Percentiles rank a stretch among this genome's conserved stretches.
These are phyloP conservation scores for Odontesthes bonariensis DNA, from an alignment of 2,113 vertebrate genomes.

Conservation along the genomic window DNA sequence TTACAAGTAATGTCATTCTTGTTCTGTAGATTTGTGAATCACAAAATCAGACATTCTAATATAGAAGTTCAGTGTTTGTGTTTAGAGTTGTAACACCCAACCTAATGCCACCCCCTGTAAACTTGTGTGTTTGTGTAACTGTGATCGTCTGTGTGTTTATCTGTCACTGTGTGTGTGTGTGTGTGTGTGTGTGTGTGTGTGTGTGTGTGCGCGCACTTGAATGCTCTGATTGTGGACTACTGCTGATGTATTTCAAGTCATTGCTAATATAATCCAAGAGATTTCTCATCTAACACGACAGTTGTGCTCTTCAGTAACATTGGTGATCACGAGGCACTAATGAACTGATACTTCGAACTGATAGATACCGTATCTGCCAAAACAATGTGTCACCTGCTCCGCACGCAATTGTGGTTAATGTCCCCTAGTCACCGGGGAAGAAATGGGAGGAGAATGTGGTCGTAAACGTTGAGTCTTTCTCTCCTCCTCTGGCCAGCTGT, in stretches of 20 bases:
- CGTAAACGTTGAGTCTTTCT: conserved; percentile 16
- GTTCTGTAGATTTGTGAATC: conserved; percentile 27
- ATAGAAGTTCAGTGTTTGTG: conserved; percentile 29
- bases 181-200: conserved; percentile 35
- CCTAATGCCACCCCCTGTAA: conserved; percentile 38
- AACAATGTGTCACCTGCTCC: background rate
- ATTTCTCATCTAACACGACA: conserved; percentile 46
- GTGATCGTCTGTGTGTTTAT: conserved; percentile 29
- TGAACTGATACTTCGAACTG: conserved; percentile 17
- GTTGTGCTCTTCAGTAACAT: conserved; percentile 26
- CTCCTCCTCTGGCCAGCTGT: conserved; percentile 83
- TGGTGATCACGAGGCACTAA: conserved; percentile 29
- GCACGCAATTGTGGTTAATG: background rate
- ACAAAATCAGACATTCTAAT: conserved; percentile 33
- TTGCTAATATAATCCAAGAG: conserved; percentile 18
- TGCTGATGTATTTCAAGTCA: conserved; percentile 39
- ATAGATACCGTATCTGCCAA: conserved; percentile 9
- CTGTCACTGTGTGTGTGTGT: conserved; percentile 12
- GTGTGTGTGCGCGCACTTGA: conserved; percentile 14
- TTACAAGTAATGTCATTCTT: conserved; percentile 20
- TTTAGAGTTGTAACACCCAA: conserved; percentile 33
- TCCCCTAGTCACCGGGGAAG: background rate
- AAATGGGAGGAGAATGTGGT: background rate
- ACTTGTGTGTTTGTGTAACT: conserved; percentile 31
- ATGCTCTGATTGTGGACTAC: background rate